Conservation (phyloP, 2,797 vertebrate genomes). For the Xenops minutus region DNA sequence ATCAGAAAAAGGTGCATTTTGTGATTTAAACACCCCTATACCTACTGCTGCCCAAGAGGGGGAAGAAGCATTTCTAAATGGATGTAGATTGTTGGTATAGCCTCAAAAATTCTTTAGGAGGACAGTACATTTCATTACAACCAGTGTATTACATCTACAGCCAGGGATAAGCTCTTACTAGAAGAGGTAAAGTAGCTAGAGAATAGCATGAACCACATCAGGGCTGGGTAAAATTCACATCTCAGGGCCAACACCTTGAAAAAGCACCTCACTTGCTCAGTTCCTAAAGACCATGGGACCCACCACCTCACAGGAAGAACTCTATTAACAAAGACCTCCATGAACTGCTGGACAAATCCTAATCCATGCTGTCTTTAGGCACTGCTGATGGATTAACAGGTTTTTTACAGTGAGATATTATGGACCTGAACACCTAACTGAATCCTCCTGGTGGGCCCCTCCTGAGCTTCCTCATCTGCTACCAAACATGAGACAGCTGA, state of each 20-base stretch:
- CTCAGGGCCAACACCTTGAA: not conserved
- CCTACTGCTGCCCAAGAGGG: not conserved
- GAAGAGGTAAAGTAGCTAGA: not conserved
- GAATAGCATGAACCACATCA: not conserved
- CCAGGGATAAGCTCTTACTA: not conserved
- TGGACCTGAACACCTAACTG: conserved; percentile 45
- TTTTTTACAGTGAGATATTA: conserved; percentile 19
- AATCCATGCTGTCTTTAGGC: not conserved
- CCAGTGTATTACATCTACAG: not conserved
- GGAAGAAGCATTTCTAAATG: not conserved
- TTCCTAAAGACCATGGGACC: not conserved
- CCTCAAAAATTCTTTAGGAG: not conserved
- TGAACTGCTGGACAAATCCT: not conserved
- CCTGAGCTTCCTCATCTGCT: conserved; percentile 68
- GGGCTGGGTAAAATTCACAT: not conserved
- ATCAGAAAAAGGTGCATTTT: not conserved
- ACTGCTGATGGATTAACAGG: conserved; percentile 9
- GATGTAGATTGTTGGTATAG: not conserved
- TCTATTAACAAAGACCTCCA: not conserved
- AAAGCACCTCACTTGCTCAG: not conserved
- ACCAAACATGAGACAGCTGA: conserved; percentile 75
- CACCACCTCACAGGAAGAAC: not conserved
- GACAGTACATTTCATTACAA: not conserved
- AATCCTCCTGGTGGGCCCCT: conserved; percentile 65
- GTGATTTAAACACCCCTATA: not conserved